Base-by-base conservation (phyloP, 1,140 invertebrate species). In the Brevipalpus yothersi region DNA sequence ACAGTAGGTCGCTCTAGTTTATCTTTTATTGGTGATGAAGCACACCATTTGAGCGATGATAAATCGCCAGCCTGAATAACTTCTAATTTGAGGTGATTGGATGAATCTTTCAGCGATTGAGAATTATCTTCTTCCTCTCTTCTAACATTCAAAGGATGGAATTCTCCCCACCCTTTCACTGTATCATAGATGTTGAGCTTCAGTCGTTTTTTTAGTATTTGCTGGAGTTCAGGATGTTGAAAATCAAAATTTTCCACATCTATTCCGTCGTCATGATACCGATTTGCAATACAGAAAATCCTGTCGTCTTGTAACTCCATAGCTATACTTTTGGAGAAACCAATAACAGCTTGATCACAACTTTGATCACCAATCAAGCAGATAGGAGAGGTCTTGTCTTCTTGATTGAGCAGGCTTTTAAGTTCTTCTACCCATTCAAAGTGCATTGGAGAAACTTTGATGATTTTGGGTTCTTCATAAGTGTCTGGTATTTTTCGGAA, bases 261-360 rank as follows among this genome's bases (percentile, higher is more conserved):
- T 5, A 40, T 59, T 59, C 45, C 47, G 7, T 13, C 31, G 15
- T n/a, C 17, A 19, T 42, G 19, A 3, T n/a, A 19, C 42, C 19
- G 43, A 58, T 63, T 57, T 41, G 64, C 65, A 19, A 66, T 53
- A 43, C 67, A 76, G 66, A 86, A 80, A 12, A 86, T 72, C 65
- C 79, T 79, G 49, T 77, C 71, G 54, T 86, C 86, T 75, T 72
- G n/a, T n/a, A n/a, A n/a, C n/a, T 95, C 91, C 64, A 78, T 77
- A 65, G 82, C 80, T 49, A 95, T 73, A 69, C 92, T 96, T 65
- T 86, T 91, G 58, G 83, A 79, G 62, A 96, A 71, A 51, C 92
- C 92, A 53, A 93, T 71, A 39, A 90, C 75, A 58, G 91, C 89
- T 8, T 31, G 31, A 31, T 31, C 31, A 17, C n/a, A n/a, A 51